Evolutionary conservation across 2,797 vertebrate genomes (phyloP), one percentile per base, ranked within the genome.

Genomic region (Argyrosomus regius): DNA sequence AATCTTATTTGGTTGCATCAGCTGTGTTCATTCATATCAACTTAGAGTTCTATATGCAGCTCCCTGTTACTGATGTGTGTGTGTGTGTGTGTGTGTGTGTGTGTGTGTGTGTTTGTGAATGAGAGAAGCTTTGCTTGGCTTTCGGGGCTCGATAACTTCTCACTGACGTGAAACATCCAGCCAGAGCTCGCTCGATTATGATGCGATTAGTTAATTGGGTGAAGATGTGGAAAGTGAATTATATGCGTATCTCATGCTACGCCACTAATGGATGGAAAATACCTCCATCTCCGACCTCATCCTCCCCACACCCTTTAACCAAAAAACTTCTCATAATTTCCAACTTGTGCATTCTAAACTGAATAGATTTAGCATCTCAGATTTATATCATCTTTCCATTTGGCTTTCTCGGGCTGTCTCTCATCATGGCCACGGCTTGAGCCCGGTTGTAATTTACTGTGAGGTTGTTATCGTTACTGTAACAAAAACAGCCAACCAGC

Each of bases 221-320:
- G 88, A 91, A 94, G 88, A 94, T 93, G 91, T 94, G 90, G 89
- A 93, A 92, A 94, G 84, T 88, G 86, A 92, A 85, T 93, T 86
- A 89, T 90, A 80, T 83, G 84, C 75, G 80, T 90, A 86, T 95
- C 86, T 93, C 89, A 85, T 91, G 87, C 87, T 80, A 76, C 28
- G 72, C 92, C 86, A 88, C 92, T 93, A 93, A 94, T 94, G 91
- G 92, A 92, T 81, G 90, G 93, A 94, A 94, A 93, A 89, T 91
- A 88, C 85, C 88, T 91, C 80, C 76, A 67, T 81, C 81, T 86
- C 88, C 79, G 18, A 91, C 90, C 88, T 90, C 90, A 86, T 87
- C 88, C 89, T 87, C 85, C 84, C 87, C 84, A 87, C 90, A 89
- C 90, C 88, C 87, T 88, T 83, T 72, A 84, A 90, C 81, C 91